Evolutionary conservation across 2,888 invertebrate genomes (phyloP), one percentile per base, ranked within the genome.

Genomic region (Melinaea marsaeus): DNA sequence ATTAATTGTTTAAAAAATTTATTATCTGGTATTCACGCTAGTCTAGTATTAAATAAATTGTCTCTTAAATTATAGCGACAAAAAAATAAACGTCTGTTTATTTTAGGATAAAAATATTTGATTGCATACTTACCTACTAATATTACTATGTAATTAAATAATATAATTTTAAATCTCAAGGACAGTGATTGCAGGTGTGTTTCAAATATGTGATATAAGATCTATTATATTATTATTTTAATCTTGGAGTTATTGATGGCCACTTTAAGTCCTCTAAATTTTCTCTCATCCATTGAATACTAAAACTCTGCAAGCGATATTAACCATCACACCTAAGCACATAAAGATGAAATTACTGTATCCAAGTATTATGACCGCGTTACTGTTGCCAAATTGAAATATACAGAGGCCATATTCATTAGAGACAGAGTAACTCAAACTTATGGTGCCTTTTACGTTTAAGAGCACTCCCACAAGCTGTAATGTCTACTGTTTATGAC

Each of bases 331-430:
- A 9, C 34, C 32, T 45, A 5, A 9, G 6, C 22, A 55, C 56
- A 57, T 62, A 64, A 64, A 67, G 62, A 65, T 60, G 63, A 65
- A 61, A 65, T 61, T 65, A 65, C 65, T 48, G 55, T 57, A 63
- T 60, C 60, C 65, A 67, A 63, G 60, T 68, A 60, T 60, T 58
- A 58, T 58, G 55, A 58, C 51, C 58, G 57, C 61, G 62, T 65
- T 61, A 58, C 64, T 9, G 61, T n/a, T 58, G 48, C 65, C 62
- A 88, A 88, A 88, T 88, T 88, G 88, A 88, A 85, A 88, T 88
- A 88, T 88, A 88, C 86, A 80, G 85, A 76, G 73, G 79, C 84
- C 83, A 85, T 87, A 86, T 87, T 88, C 88, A 88, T 88, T 88
- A 88, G 78, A 80, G 74, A 73, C 69, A 75, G 76, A 74, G 79